Evolutionary conservation across 2,113 vertebrate genomes (phyloP), one percentile per base, ranked within the genome.

Genomic region (Oplegnathus fasciatus): DNA sequence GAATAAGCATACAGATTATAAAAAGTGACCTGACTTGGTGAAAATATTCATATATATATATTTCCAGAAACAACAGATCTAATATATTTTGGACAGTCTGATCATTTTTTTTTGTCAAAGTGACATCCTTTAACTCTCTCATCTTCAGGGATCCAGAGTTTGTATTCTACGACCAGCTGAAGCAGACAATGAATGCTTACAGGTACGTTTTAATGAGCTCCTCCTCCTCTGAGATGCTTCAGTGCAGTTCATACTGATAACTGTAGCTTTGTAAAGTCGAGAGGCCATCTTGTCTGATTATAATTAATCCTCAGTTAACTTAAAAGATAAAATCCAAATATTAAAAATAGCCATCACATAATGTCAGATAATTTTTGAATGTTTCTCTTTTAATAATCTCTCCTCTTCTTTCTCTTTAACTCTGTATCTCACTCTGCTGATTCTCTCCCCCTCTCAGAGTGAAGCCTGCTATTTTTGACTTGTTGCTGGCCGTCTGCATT

Each of bases 111-210:
- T 13, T 44, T 44, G 42, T 44, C 9, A 42, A 4, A n/a, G 22
- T 62, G 13, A 66, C 24, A 13, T 69, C 55, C 2, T 28, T 4
- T 32, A 2, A 17, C 37, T 66, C 61, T 40, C 42, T 81, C 48
- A 81, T 77, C 92, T 78, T 83, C 94, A 99, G 98, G 86, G 98
- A 99, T 90, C 98, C 98, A 0, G 98, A 99, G 94, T 99, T 99
- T 94, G 97, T 99, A 60, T 99, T 99, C 93, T 99, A 99, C 2
- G 98, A 99, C 92, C 98, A 99, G 95, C 94, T 99, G 78, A 99
- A 99, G 89, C 98, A 99, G 93, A 97, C 98, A 9, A 99, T 99
- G 98, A 99, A 99, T 0, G 98, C 98, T 0, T 99, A 99, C 94
- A 97, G 98, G 98, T 99, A 92, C 75, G 80, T 40, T 30, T 74